Conservation (phyloP, 2,113 vertebrate genomes). For the Etheostoma cragini region DNA sequence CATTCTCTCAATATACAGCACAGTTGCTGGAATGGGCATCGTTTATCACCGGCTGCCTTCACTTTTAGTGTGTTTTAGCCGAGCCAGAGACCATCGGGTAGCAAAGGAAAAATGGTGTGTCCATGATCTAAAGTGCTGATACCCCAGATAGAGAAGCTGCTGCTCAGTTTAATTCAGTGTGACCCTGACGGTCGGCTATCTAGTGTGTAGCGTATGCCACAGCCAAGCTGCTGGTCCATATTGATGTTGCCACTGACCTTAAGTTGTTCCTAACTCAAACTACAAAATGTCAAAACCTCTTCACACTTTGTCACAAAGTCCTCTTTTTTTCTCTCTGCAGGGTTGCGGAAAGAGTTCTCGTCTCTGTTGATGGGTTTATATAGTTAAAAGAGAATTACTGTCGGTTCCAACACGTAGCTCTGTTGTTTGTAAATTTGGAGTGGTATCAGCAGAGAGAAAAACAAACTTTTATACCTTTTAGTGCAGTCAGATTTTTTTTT, state of each 20-base stretch:
- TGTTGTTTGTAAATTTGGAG: too few species aligned
- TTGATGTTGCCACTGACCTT: slow-evolving; percentile 71
- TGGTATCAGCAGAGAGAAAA: too few species aligned
- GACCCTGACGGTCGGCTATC: slow-evolving; percentile 67
- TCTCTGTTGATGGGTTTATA: slow-evolving; percentile 45
- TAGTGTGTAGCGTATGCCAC: slow-evolving; percentile 78
- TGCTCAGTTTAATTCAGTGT: slow-evolving; percentile 68
- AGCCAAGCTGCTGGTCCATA: slow-evolving; percentile 54
- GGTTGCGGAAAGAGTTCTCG: slow-evolving; percentile 14
- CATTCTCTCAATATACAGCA: not conserved
- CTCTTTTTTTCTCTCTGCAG: slow-evolving; percentile 33
- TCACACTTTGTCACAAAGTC: slow-evolving; percentile 18
- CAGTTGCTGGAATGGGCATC: not conserved
- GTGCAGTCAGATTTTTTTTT: too few species aligned
- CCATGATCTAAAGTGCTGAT: slow-evolving; percentile 74
- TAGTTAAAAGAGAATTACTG: not conserved
- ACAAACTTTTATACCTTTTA: too few species aligned
- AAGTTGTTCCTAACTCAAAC: slow-evolving; percentile 52
- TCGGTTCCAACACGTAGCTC: too few species aligned
- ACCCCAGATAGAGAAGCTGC: slow-evolving; percentile 53
- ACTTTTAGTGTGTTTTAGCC: slow-evolving; percentile 47
- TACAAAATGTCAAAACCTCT: slow-evolving; percentile 38
- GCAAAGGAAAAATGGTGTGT: slow-evolving; percentile 36
- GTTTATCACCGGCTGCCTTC: slow-evolving; percentile 31
- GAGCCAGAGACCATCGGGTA: slow-evolving; percentile 43